Base-by-base conservation (phyloP, 1,140 invertebrate species). In the Bombyx mandarina region DNA sequence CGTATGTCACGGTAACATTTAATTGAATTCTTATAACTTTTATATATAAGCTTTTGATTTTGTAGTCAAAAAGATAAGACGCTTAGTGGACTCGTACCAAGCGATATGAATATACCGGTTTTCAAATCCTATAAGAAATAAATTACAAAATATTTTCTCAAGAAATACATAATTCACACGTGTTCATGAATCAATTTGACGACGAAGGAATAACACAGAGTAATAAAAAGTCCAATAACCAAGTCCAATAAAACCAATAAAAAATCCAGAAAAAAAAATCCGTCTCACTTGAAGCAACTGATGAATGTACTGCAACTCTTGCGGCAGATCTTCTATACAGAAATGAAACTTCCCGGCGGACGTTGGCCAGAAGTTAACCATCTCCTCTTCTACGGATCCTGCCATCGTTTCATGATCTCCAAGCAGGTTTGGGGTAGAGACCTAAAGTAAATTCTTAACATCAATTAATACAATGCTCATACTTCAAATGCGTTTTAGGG, bases 261-360 rank as follows among this genome's bases (percentile, higher is more conserved):
- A 18, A 18, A 18, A 18, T 18, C 12, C 12, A 18, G 12, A 18
- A 18, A 35, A 35, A 4, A 1, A 35, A 35, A 35, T 1, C 26
- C 26, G 1, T 35, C 26, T 35, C 45, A 97, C 96, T 90, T 95
- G 94, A 8, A 99, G 78, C 5, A 99, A 81, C 76, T 95, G 93
- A 82, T 98, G 94, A 65, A 98, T 96, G 52, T 98, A 95, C 77
- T 98, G 97, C 51, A 99, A 83, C 58, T 97, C 94, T 61, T 97
- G 92, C 0, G 98, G 97, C 65, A 99, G 88, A 73, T 97, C 94
- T n/a, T 97, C 94, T 10, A 99, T 92, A 51, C 90, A 91, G 85
- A 98, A 98, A 72, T 94, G 93, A 75, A 98, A 98, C 78, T 97
- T 96, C 43, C 97, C 97, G 49, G 96, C 91, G 6, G 94, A 96